Conservation (phyloP, 2,888 invertebrate genomes). For the Sarcophaga variegata region DNA sequence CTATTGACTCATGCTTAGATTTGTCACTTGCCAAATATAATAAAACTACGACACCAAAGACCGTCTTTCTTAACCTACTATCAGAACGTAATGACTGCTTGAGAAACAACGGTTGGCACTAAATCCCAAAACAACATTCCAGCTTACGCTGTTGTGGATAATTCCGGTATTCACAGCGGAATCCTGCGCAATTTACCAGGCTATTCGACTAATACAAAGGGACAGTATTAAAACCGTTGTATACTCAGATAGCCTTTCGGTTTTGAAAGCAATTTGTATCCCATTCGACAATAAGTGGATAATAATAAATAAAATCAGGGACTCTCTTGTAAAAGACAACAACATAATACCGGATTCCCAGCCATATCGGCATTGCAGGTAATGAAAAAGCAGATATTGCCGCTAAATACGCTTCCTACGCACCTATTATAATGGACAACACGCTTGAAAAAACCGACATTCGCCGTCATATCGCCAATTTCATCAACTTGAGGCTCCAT, state of each 20-base stretch:
- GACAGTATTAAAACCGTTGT: background rate
- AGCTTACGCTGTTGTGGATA: background rate
- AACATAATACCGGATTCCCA: too few species aligned
- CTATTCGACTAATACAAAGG: background rate
- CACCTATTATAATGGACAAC: background rate
- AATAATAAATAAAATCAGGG: background rate
- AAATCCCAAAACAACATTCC: background rate
- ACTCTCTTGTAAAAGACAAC: background rate
- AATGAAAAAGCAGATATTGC: too few species aligned
- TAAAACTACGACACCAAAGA: background rate
- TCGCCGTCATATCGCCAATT: background rate
- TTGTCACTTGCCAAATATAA: slow-evolving; percentile 3
- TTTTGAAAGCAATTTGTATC: background rate
- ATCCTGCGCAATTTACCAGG: slow-evolving; percentile 10
- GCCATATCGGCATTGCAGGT: too few species aligned
- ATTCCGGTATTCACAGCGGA: background rate
- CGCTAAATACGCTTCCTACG: too few species aligned
- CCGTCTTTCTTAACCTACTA: background rate
- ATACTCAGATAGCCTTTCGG: slow-evolving; percentile 14
- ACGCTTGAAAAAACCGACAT: slow-evolving; percentile 14
- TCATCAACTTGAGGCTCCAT: background rate
- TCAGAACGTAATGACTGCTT: background rate
- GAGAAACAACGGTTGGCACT: slow-evolving; percentile 6
- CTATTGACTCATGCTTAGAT: background rate
- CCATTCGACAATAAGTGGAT: slow-evolving; percentile 4